Evolutionary conservation across 2,113 vertebrate species (phyloP).

Genomic region (Coptodon rendalli): DNA sequence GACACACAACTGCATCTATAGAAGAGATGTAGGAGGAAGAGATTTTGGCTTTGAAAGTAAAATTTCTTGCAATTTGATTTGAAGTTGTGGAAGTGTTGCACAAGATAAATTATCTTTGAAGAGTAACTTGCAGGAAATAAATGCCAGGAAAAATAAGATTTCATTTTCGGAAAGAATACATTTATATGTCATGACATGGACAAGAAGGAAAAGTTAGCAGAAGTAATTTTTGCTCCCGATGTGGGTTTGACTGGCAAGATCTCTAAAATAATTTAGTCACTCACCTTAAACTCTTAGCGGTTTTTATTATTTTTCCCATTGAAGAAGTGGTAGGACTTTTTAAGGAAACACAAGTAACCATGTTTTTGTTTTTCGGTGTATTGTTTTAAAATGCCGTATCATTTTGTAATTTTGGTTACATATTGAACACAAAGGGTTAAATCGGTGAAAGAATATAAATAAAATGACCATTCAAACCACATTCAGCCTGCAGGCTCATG

Average conservation of each 20-base stretch:
- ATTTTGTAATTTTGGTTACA: neutral
- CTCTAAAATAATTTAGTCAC: neutral
- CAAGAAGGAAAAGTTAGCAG: neutral
- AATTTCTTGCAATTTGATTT: neutral
- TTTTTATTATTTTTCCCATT: neutral
- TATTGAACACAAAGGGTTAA: neutral
- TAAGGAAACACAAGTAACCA: neutral
- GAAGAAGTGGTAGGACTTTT: neutral
- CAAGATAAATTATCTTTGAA: neutral
- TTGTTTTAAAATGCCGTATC: fast-evolving
- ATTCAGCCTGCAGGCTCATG: neutral
- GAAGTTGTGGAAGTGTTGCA: neutral
- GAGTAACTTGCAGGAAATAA: neutral
- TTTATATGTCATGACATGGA: neutral
- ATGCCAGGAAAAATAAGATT: neutral
- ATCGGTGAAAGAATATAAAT: neutral
- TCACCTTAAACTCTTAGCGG: neutral
- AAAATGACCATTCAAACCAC: neutral
- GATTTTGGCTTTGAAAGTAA: neutral
- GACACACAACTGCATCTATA: neutral
- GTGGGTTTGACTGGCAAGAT: neutral
- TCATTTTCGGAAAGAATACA: neutral
- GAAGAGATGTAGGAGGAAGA: neutral
- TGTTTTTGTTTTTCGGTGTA: neutral
- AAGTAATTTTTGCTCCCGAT: neutral